Evolutionary conservation across 2,113 vertebrate genomes (phyloP), one percentile per base, ranked within the genome.

Genomic region (Hemichromis elongatus): DNA sequence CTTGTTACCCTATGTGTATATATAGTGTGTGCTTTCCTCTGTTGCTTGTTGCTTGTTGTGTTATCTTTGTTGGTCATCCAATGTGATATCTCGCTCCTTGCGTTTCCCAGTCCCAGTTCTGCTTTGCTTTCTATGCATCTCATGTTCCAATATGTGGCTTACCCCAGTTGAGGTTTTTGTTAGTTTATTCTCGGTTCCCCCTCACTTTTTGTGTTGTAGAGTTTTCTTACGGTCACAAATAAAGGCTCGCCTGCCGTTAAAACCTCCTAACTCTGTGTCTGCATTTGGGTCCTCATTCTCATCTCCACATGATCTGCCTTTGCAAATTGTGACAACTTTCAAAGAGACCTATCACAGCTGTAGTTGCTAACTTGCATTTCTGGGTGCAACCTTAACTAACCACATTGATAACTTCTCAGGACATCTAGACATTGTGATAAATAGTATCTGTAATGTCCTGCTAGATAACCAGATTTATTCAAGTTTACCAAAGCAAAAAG

Each of bases 211-310:
- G 13, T 57, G 24, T 16, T 57, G 2, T 28, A 28, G 24, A 57
- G 24, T 3, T 28, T 28, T 9, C 13, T 57, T 57, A 57, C 55
- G 16, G 24, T 0, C 55, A 16, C 0, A 28, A 28, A 57, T 57
- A 57, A 28, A 28, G 2, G 24, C 24, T 57, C 7, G 0, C 2
- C 0, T 1, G 28, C 1, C 28, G 55, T 57, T 9, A 57, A 57
- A 57, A 57, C 7, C 53, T 57, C 55, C 24, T 0, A 2, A 57
- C 16, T 57, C 24, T 16, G 28, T 57, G 2, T 57, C 55, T 57
- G 0, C 55, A 57, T 0, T 57, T 0, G 55, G 55, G 24, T 9
- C 13, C 13, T 57, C 28, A 57, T 28, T 16, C 55, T 16, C 2
- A 57, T 57, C 24, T 57, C 55, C 55, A 2, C 55, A 57, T 57